A percentile compares a stretch with the other conserved stretches of the same genome.
Evolutionary conservation across 2,113 vertebrate species (phyloP).

Genomic region (Hoplias malabaricus): DNA sequence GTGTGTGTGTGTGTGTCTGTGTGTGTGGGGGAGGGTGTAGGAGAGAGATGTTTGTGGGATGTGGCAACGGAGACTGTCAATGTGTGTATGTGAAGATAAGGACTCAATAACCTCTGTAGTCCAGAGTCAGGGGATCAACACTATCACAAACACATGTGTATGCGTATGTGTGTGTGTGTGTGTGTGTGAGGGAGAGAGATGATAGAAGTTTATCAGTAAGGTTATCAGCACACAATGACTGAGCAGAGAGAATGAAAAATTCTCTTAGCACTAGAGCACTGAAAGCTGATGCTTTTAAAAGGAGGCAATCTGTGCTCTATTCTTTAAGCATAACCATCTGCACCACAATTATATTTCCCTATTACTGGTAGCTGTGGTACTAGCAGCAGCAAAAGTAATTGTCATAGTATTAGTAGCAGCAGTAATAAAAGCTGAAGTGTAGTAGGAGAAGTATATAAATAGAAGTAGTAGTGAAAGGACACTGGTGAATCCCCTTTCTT

Average conservation of each 20-base stretch:
- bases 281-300: neutral
- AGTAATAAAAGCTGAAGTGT: neutral
- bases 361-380: neutral
- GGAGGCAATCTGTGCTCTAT: neutral
- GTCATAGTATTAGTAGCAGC: neutral
- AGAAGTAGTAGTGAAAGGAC: neutral
- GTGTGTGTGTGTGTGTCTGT: slow-evolving; percentile 19
- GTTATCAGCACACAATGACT: slow-evolving; percentile 34
- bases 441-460: neutral
- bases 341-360: neutral
- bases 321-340: neutral
- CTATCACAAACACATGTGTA: neutral
- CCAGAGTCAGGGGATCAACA: slow-evolving; percentile 23
- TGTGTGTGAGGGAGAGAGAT: slow-evolving; percentile 7
- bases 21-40: slow-evolving; percentile 26
- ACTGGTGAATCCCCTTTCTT: no score
- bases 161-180: slow-evolving; percentile 21
- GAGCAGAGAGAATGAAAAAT: neutral
- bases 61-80: slow-evolving; percentile 49
- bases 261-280: neutral
- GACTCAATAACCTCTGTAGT: slow-evolving; percentile 22
- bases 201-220: slow-evolving; percentile 18
- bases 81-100: slow-evolving; percentile 74
- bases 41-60: slow-evolving; percentile 37
- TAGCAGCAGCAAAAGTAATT: neutral